Base-by-base conservation (phyloP, 2,797 vertebrate species). In the Octomys mimax region DNA sequence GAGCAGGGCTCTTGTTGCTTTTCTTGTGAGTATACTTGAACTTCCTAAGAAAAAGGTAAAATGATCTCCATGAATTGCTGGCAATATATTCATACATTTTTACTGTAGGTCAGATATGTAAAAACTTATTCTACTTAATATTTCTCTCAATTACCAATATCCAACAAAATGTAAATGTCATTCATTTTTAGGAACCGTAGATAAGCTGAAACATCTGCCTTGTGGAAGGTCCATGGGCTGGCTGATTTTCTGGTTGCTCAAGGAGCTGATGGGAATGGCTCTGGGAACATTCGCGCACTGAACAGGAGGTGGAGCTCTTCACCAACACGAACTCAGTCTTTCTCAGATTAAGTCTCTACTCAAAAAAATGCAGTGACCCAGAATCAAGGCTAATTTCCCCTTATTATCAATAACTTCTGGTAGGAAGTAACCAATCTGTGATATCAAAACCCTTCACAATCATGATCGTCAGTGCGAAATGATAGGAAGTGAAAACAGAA, bases 231-330 rank as follows among this genome's bases (percentile, higher is more conserved):
- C 49, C 16, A 4, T 1, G n/a, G 21, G 2, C 52, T 28, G 13
- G 10, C 5, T 70, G 31, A 12, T 36, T 31, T 61, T 28, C 22
- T 24, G 28, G 3, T 19, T 0, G 4, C 21, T 66, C n/a, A 1
- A 1, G 28, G 18, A 1, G n/a, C 86, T 33, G 49, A 12, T 10
- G 49, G 52, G 57, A 57, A 70, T 3, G 21, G 71, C 54, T 78
- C 19, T 39, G 83, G 52, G 80, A 86, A 80, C 68, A 93, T 96
- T 52, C 92, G 39, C 78, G 13, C 42, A n/a, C 0, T 4, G 86
- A 95, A 92, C 97, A 96, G 97, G 66, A 98, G 97, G 81, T 97
- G 97, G 97, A 81, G 97, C 97, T 97, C 96, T 96, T 96, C 73
- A 71, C 97, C 84, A 95, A 94, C 96, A 28, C 0, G 93, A 95